Base-by-base conservation (phyloP, 2,888 invertebrate species). In the Xestia rhomboidea region DNA sequence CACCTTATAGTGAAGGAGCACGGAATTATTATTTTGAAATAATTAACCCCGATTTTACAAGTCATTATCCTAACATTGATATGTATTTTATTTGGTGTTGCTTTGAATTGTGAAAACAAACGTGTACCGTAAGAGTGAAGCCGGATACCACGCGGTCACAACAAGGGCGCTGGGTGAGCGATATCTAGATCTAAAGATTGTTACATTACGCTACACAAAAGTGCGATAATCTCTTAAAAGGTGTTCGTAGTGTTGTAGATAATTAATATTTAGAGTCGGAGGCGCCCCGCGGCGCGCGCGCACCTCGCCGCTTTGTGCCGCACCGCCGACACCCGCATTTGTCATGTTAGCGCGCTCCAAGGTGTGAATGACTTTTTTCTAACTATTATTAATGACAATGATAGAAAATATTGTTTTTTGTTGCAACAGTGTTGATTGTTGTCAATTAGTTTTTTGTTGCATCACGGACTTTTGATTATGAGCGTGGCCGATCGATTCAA, bases 281-380 rank as follows among this genome's bases (percentile, higher is more conserved):
- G 93, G 93, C 94, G 94, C 95, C 96, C 96, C 95, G 95, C 96
- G 95, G 96, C 95, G 87, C 88, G 91, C 93, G 93, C 94, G 89
- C 88, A 81, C 82, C 92, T 91, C 89, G 87, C 87, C 87, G 92
- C 95, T 95, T 95, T 96, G 95, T 93, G 88, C 89, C 90, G 89
- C 91, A 92, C 92, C 93, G 92, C 92, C 93, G 90, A 90, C 91
- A 91, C 90, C 91, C 94, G 94, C 96, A 95, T 96, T 96, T 96
- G 96, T 96, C 96, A 96, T 96, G 96, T 96, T 96, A 96, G 95
- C 95, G 93, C 91, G 90, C 95, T 93, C 93, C 94, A 94, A 96
- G 96, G 96, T 96, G 96, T 96, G 96, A 96, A 96, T 95, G 93
- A 94, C 94, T 96, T 96, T 96, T 95, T 96, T 95, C 93, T 93